Evolutionary conservation across 2,113 vertebrate species (phyloP).

Genomic region (Pomatorhinus ruficollis): DNA sequence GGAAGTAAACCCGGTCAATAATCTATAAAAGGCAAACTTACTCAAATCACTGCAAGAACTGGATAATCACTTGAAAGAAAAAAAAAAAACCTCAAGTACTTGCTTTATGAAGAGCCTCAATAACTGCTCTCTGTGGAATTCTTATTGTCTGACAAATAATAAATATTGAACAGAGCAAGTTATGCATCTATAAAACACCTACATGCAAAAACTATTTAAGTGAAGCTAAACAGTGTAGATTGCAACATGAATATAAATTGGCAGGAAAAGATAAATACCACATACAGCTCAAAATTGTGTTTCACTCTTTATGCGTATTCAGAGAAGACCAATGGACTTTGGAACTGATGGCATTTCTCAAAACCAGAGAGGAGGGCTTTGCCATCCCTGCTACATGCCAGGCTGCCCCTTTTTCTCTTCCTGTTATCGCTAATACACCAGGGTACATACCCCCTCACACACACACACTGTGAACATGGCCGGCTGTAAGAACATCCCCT

Average conservation of each 20-base stretch:
- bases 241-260: not conserved
- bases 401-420: fast-evolving
- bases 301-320: not conserved
- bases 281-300: not conserved
- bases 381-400: not conserved
- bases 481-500: not conserved
- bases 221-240: not conserved
- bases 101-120: not conserved
- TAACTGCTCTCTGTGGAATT: not conserved
- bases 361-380: not conserved
- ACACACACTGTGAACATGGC: fast-evolving
- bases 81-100: not conserved
- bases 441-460: fast-evolving
- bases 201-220: not conserved
- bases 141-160: not conserved
- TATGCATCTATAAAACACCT: not conserved
- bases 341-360: not conserved
- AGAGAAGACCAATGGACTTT: not conserved
- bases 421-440: not conserved
- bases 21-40: not conserved
- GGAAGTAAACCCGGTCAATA: not conserved
- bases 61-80: not conserved
- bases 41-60: not conserved
- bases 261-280: not conserved
- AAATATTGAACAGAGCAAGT: not conserved